Percentiles rank a stretch among this genome's conserved stretches.
Evolutionary conservation across 2,113 vertebrate genomes (phyloP).

Genomic region (Conger conger): DNA sequence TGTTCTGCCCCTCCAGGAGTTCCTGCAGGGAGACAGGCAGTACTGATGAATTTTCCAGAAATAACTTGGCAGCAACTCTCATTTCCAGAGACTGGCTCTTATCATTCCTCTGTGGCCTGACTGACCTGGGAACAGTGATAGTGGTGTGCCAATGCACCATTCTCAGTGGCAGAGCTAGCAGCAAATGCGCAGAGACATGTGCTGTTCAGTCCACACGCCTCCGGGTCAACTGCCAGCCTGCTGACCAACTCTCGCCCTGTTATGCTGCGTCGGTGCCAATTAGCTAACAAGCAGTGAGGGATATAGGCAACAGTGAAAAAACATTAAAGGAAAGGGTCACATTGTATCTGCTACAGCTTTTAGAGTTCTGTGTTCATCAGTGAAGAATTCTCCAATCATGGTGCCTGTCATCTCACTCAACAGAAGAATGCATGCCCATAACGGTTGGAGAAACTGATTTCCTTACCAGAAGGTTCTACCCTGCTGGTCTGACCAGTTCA

Average conservation of each 20-base stretch:
- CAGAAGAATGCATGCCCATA: not conserved
- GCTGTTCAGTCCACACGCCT: no score
- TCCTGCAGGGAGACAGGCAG: not conserved
- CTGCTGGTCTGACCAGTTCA: no score
- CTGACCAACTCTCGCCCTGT: conserved; percentile 25
- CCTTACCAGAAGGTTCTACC: not conserved
- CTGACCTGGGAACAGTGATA: not conserved
- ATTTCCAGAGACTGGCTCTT: not conserved
- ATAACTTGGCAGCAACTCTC: not conserved
- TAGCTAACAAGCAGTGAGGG: conserved; percentile 37
- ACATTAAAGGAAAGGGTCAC: no score
- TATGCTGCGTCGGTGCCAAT: conserved; percentile 34
- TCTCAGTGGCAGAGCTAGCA: not conserved
- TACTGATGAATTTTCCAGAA: not conserved
- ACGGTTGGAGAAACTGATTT: not conserved
- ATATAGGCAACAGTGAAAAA: conserved; percentile 8
- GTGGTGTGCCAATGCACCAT: no score
- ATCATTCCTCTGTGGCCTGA: not conserved
- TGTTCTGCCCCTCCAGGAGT: not conserved
- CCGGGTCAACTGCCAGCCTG: conserved; percentile 10
- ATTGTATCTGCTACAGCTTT: not conserved
- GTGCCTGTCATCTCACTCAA: not conserved
- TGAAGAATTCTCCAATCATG: no score
- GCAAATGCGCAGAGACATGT: not conserved
- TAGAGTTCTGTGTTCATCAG: no score